Conservation (phyloP, 2,113 vertebrate genomes). For the Murina feae region DNA sequence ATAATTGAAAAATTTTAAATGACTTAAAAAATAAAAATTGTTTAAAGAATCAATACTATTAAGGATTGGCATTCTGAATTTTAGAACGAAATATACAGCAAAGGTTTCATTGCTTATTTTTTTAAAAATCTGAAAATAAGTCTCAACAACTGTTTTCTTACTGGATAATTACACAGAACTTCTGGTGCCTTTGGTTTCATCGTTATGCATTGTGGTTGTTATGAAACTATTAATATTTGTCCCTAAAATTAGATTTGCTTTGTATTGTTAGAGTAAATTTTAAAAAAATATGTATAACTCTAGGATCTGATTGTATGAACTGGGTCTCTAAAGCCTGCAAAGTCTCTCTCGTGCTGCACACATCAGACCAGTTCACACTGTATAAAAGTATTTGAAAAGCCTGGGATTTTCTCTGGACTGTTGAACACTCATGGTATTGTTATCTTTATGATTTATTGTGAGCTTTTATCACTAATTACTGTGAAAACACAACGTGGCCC, state of each 20-base stretch:
- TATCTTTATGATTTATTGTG: neutral
- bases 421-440: neutral
- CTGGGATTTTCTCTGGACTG: neutral
- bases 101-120: slow-evolving; percentile 15
- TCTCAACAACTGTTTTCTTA: neutral
- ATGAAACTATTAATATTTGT: neutral
- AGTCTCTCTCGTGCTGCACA: neutral
- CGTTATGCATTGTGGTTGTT: neutral
- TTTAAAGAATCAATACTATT: neutral
- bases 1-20: neutral
- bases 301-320: neutral
- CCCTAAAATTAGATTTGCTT: slow-evolving; percentile 6
- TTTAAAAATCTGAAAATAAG: neutral
- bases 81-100: neutral
- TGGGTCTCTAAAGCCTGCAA: neutral
- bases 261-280: slow-evolving; percentile 27
- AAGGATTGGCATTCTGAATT: neutral
- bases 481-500: neutral
- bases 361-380: neutral
- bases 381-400: neutral
- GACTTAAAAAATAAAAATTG: neutral
- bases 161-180: neutral
- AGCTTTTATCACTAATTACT: neutral
- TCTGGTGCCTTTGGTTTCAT: neutral
- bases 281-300: neutral